These are phyloP conservation scores for Coelopa frigida DNA, from an alignment of 1,140 invertebrate genomes.

Conservation along the genomic window DNA sequence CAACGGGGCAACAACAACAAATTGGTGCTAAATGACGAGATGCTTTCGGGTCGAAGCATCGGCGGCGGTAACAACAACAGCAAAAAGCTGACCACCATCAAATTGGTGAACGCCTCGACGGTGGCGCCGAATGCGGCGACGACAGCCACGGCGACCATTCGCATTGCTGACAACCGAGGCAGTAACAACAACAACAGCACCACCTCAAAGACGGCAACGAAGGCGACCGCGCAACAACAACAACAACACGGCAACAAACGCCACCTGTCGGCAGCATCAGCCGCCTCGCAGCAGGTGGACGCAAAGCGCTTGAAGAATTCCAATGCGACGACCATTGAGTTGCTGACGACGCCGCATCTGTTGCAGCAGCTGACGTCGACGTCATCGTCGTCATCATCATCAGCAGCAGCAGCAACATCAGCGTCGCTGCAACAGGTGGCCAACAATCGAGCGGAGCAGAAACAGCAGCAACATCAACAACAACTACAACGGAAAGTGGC, in stretches of 20 bases:
- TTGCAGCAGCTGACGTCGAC: constrained; percentile 33
- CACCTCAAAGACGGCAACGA: constrained; percentile 2
- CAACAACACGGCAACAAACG: constrained; percentile 33
- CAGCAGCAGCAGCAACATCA: constrained; percentile 4
- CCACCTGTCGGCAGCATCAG: constrained; percentile 21
- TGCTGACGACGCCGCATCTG: constrained; percentile 20
- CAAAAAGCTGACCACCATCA: constrained; percentile 1
- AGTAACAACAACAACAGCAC: constrained; percentile 13
- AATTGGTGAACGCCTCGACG: constrained; percentile 6
- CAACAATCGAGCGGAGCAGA: constrained; percentile 15
- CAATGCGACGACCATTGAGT: constrained; percentile 24
- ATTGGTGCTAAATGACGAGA: constrained; percentile 4
- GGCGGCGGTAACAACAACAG: neutral
- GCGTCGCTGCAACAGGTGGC: constrained; percentile 9
- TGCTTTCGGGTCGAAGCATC: neutral
- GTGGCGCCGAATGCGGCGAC: neutral
- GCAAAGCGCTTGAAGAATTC: constrained; percentile 35
- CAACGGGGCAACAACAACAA: constrained; percentile 13
- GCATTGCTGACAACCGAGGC: constrained; percentile 6
- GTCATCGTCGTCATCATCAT: constrained; percentile 8
- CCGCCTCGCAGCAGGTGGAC: constrained; percentile 20
- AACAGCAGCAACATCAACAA: constrained; percentile 21
- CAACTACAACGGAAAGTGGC: too few relatives aligned
- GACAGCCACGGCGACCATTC: constrained; percentile 5
- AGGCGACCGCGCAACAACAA: constrained; percentile 16